Evolutionary conservation across 2,888 invertebrate species (phyloP), one percentile per base, ranked within the genome.

Genomic region (Baronia brevicornis): DNA sequence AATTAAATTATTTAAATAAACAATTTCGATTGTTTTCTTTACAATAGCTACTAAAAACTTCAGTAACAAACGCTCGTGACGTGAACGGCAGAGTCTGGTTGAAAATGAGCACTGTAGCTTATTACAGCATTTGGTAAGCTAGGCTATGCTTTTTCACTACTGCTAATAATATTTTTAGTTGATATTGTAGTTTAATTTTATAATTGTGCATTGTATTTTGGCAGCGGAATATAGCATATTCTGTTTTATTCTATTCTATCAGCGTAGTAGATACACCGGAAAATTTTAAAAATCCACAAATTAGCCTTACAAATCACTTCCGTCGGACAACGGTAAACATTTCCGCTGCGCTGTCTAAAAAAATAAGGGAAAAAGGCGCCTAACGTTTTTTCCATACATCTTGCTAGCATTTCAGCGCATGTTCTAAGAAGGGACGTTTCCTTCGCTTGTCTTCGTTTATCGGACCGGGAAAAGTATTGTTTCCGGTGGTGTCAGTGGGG

Each of bases 381-480:
- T 55, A 56, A 48, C 42, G 30, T 54, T 66, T 67, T 69, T 60
- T 68, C 62, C 65, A 66, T 74, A 68, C 58, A 69, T 75, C 65
- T 67, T 67, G 50, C 44, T 63, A 58, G 56, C 70, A 55, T 67
- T 64, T 67, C 61, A 54, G 43, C 57, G 44, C 48, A 46, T 55
- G 54, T 51, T 33, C 49, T 41, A 38, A 41, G 42, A 44, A 49
- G 33, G 54, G 52, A 52, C 57, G 54, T 67, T 80, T 80, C 80
- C 82, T 66, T 46, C 38, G 41, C 72, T 67, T 78, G 79, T 78
- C 82, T 75, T 54, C 50, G 65, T 64, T 30, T 65, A 79, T 79
- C 79, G 62, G 60, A 26, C 42, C 43, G 48, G 68, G 70, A 65
- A 73, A 80, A 63, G 60, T 68, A 82, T 71, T 58, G 56, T 74